Conservation (phyloP, 1,140 invertebrate species). For the Danaus melanippus region DNA sequence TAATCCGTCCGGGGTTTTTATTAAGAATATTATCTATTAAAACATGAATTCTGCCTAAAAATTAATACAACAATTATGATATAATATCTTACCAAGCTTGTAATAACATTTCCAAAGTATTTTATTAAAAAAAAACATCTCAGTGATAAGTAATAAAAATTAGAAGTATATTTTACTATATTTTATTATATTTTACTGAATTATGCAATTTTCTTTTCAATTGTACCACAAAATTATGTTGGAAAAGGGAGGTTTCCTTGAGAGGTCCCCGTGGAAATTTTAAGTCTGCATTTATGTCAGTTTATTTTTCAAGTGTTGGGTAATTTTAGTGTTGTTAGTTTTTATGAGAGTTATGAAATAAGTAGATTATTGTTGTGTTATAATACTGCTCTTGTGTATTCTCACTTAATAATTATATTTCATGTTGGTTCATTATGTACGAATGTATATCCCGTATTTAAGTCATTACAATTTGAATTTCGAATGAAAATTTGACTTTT, state of each 20-base stretch:
- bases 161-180: no score
- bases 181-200: no score
- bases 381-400: no score
- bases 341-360: conserved; percentile 20
- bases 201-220: conserved; percentile 8
- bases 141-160: no score
- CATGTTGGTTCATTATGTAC: not conserved
- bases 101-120: no score
- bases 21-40: no score
- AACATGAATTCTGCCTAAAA: no score
- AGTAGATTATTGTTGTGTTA: not conserved
- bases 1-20: not conserved
- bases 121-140: no score
- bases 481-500: not conserved
- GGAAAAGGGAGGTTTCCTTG: conserved; percentile 54
- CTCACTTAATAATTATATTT: no score
- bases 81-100: no score
- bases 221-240: conserved; percentile 23
- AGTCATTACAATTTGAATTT: conserved; percentile 3
- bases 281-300: conserved; percentile 60
- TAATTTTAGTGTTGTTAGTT: conserved; percentile 43
- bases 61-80: no score
- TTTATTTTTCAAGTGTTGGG: conserved; percentile 61
- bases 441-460: not conserved
- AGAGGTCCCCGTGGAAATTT: conserved; percentile 55